Percentiles rank a stretch among this genome's conserved stretches.
phyloP scores from a whole-genome alignment of 2,888 invertebrate genomes.

The Drosophila flavopinicola region DNA sequence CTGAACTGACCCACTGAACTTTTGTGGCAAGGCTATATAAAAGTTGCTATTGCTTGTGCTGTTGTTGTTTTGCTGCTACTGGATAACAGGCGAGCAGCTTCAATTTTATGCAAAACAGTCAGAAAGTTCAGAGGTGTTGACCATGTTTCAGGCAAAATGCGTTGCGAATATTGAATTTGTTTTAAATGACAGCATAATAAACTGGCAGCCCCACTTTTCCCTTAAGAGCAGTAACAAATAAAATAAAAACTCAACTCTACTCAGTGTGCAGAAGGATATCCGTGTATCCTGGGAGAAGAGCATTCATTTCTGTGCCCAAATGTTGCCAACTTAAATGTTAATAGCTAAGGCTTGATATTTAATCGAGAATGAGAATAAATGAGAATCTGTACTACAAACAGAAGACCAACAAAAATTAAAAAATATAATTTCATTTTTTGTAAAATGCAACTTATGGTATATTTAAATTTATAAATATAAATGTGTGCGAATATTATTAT shows the following conservation, averaged over 20 bases:
- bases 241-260: slow-evolving; percentile 18
- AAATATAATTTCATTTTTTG: too few species aligned
- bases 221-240: not conserved
- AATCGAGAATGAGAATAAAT: not conserved
- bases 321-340: slow-evolving; percentile 42
- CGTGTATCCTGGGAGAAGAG: not conserved
- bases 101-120: slow-evolving; percentile 64
- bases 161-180: slow-evolving; percentile 73
- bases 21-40: slow-evolving; percentile 39
- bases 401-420: too few species aligned
- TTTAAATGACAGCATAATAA: slow-evolving; percentile 71
- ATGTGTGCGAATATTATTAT: too few species aligned
- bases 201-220: slow-evolving; percentile 23
- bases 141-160: slow-evolving; percentile 54
- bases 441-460: too few species aligned
- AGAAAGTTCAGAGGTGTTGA: slow-evolving; percentile 75
- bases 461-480: too few species aligned
- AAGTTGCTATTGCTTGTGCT: slow-evolving; percentile 34
- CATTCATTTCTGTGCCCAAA: slow-evolving; percentile 54
- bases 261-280: not conserved
- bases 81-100: slow-evolving; percentile 17
- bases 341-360: slow-evolving; percentile 7
- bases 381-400: too few species aligned
- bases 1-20: slow-evolving; percentile 71
- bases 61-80: slow-evolving; percentile 22